These are phyloP conservation scores for Echinometra lucunter DNA, from an alignment of 53 echinoderm and acorn worm species.

Conservation along the genomic window DNA sequence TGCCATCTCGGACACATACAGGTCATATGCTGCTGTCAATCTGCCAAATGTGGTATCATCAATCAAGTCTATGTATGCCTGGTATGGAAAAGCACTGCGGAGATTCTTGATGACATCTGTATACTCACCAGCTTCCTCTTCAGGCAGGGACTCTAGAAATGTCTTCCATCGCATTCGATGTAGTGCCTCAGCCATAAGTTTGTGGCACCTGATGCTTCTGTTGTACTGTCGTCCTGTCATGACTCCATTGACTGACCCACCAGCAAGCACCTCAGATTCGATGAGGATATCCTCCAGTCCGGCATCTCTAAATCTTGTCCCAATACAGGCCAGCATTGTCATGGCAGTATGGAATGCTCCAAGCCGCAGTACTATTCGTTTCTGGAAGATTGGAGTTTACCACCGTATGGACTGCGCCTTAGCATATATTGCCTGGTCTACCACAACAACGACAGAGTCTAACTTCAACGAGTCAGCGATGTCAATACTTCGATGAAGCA, in stretches of 20 bases:
- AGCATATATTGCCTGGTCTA: no score
- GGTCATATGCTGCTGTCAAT: not conserved
- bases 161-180: slow-evolving; percentile 67
- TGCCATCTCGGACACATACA: not conserved
- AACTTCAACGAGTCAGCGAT: no score
- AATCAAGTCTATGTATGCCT: no score
- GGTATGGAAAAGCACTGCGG: not conserved
- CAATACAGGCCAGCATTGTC: slow-evolving; percentile 72
- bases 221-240: slow-evolving; percentile 81
- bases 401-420: no score
- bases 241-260: slow-evolving; percentile 77
- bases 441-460: no score
- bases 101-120: slow-evolving; percentile 38
- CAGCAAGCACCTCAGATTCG: slow-evolving; percentile 78
- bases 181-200: slow-evolving; percentile 76
- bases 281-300: slow-evolving; percentile 80
- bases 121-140: slow-evolving; percentile 26
- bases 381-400: no score
- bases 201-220: slow-evolving; percentile 73
- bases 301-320: slow-evolving; percentile 82
- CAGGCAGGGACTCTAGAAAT: slow-evolving; percentile 21
- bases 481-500: no score
- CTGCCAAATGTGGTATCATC: not conserved
- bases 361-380: slow-evolving; percentile 74
- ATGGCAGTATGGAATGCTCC: slow-evolving; percentile 83